phyloP scores from a whole-genome alignment of 53 echinoderm and acorn worm species.

The Luidia sarsii region DNA sequence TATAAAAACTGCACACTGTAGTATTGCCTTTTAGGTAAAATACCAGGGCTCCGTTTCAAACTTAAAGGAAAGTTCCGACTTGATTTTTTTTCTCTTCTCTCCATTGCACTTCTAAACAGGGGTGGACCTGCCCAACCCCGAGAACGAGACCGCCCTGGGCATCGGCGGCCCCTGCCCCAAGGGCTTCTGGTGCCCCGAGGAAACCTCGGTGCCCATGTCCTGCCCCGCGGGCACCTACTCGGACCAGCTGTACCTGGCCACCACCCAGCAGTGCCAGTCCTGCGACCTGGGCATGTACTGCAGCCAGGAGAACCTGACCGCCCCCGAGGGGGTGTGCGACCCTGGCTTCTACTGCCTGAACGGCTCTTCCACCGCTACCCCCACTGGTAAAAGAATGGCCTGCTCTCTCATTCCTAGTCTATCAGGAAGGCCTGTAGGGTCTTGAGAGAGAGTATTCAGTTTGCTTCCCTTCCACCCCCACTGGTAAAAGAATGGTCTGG shows the following conservation, averaged over 20 bases:
- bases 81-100: no score
- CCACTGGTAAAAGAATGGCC: conserved; percentile 71
- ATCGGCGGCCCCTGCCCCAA: conserved; percentile 93
- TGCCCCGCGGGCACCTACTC: conserved; percentile 96
- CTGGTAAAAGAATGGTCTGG: no score
- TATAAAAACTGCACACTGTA: no score
- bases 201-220: conserved; percentile 72
- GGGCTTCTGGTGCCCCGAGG: conserved; percentile 84
- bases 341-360: conserved; percentile 89
- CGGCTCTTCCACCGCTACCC: conserved; percentile 84
- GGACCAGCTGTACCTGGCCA: conserved; percentile 56
- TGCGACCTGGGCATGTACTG: conserved; percentile 92
- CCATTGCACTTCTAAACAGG: no score
- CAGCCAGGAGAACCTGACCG: conserved; percentile 81
- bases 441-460: no score
- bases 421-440: no score
- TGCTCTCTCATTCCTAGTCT: not conserved
- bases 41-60: no score
- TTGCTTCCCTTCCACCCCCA: no score
- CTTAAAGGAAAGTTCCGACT: no score
- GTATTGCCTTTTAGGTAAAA: no score
- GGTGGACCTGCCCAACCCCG: conserved; percentile 86
- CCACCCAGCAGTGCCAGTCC: conserved; percentile 50
- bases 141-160: conserved; percentile 79
- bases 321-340: conserved; percentile 83